Evolutionary conservation across 2,113 vertebrate species (phyloP).

Genomic region (Porphyrio hochstetteri): DNA sequence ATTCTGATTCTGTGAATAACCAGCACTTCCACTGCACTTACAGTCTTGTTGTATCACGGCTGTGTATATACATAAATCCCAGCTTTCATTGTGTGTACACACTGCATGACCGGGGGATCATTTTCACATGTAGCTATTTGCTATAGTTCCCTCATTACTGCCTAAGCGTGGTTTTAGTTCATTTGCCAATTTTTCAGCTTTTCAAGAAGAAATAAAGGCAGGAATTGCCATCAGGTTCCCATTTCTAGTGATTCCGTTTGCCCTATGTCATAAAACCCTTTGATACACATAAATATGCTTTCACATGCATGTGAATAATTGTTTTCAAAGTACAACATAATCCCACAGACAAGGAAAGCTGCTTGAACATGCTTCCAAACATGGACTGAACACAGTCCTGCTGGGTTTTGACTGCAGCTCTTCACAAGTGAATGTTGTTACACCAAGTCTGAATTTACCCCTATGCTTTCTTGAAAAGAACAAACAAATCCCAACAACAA

Average conservation of each 20-base stretch:
- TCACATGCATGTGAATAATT: not conserved
- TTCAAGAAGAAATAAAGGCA: slow-evolving; percentile 26
- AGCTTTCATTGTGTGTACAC: not conserved
- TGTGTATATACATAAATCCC: not conserved
- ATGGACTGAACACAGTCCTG: not conserved
- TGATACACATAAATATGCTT: slow-evolving; percentile 39
- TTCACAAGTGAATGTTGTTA: slow-evolving; percentile 4
- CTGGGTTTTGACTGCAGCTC: not conserved
- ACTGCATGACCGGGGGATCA: not conserved
- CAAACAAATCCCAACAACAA: not conserved
- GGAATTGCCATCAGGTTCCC: slow-evolving; percentile 47
- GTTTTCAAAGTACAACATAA: slow-evolving; percentile 37
- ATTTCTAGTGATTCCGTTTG: slow-evolving; percentile 45
- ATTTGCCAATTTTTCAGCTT: slow-evolving; percentile 45
- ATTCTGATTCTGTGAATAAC: too few species aligned
- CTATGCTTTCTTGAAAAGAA: not conserved
- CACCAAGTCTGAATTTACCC: not conserved
- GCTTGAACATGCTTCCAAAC: not conserved
- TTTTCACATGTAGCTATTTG: slow-evolving; percentile 25
- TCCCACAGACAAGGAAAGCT: not conserved
- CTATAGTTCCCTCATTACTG: slow-evolving; percentile 23
- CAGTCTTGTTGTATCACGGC: not conserved
- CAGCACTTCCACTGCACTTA: not conserved
- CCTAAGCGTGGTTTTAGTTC: not conserved
- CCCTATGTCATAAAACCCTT: slow-evolving; percentile 15